Base-by-base conservation (phyloP, 2,797 vertebrate species). In the Babyrousa celebensis region DNA sequence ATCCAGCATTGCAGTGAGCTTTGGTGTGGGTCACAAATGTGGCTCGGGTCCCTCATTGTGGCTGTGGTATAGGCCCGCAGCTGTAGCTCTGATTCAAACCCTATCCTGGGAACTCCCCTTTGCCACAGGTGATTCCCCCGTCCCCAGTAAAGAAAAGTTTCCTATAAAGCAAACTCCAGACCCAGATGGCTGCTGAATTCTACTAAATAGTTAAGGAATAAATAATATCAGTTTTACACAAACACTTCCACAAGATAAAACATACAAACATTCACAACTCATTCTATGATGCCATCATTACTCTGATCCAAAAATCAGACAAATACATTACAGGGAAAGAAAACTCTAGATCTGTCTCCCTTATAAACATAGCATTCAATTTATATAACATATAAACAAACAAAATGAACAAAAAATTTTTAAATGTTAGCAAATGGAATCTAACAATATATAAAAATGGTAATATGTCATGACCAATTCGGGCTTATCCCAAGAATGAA, bases 201-300 rank as follows among this genome's bases (percentile, higher is more conserved):
- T 43, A 63, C 6, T 70, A 72, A 58, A 65, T 71, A 80, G 11
- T 71, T 80, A 85, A 80, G 43, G 10, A 80, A 29, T 52, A 67
- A 85, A 85, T 56, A 89, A 54, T 67, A 29, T 9, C 54, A 27
- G 29, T 62, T 71, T 63, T 74, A 60, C 7, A 40, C 12, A 85
- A 85, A 92, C 18, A 29, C 15, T 90, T 90, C 11, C 36, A 80
- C 29, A 74, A 96, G 60, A 48, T 52, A 72, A 79, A 70, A 71
- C 70, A 65, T 15, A 71, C 48, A 23, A 54, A 52, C 72, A 48
- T 36, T 21, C 27, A n/a, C 20, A 89, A 80, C 16, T 74, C 7
- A 29, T 32, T 67, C 40, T 58, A 15, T 52, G 23, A 52, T 5
- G 5, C 23, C 18, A 83, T 3, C 27, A 82, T 65, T 62, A 67